Base-by-base conservation (phyloP, 1,140 invertebrate species). In the Zaprionus vittiger region DNA sequence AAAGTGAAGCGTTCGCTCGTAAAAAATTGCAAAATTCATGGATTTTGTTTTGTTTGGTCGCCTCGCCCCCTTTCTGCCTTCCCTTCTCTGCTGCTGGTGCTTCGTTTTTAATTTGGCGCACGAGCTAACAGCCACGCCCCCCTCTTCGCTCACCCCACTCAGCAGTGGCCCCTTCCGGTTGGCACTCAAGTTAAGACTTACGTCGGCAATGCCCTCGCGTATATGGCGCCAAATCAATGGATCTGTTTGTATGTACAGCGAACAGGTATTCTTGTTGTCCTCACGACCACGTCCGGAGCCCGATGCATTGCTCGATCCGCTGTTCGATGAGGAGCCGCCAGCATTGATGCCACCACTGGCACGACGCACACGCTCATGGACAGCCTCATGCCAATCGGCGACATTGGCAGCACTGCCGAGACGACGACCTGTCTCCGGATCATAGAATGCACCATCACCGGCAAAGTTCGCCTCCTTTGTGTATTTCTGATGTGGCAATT, bases 211-310 rank as follows among this genome's bases (percentile, higher is more conserved):
- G 28, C 95, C 94, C 83, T 95, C 95, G 77, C 95, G 93, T 84
- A 99, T 98, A 92, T 99, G 97, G 83, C 96, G 95, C 98, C 98
- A 99, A 90, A 99, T 97, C 69, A 99, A 96, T 73, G 98, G 98
- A 95, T 99, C 99, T 12, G 99, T 99, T 93, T 99, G 98, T 92
- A 99, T 98, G 93, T 98, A 99, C 15, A 99, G 95, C 34, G 97
- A 98, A 93, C 98, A 99, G 28, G 97, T 97, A 92, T 97, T 97
- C 73, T 95, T 95, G 89, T 96, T 96, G 83, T 96, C 95, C 80
- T 96, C 95, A 74, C 94, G 95, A 22, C 47, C 94, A 7, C 85
- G 75, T 65, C 72, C 93, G 41, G 94, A 94, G 41, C 92, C 94
- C 12, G 66, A 15, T 34, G 73, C 17, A 94, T 77, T 83, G 91